Evolutionary conservation across 37 sponge, comb jelly and placozoan species (phyloP).

Genomic region (Aplysina aerophoba): DNA sequence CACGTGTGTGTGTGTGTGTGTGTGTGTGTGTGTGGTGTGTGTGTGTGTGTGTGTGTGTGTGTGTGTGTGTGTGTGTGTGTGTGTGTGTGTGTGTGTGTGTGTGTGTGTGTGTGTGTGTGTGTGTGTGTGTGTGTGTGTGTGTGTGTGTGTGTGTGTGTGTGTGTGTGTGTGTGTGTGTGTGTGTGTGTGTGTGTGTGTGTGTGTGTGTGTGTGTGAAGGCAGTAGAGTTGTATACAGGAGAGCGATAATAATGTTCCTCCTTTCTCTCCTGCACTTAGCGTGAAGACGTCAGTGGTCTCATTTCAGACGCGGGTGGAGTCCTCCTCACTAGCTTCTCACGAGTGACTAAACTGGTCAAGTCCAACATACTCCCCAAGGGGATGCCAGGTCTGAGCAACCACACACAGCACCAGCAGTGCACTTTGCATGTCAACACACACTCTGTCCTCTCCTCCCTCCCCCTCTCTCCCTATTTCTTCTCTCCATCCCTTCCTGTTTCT

Average conservation of each 20-base stretch:
- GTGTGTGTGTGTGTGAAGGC: no score
- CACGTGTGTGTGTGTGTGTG: background rate
- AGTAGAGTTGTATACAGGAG: no score
- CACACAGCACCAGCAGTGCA: no score
- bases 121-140: no score
- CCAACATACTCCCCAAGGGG: slow-evolving; percentile 18
- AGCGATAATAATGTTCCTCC: no score
- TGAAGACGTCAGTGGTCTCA: background rate
- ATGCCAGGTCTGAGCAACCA: slow-evolving; percentile 1
- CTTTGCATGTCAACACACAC: background rate
- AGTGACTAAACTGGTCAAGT: slow-evolving; percentile 27
- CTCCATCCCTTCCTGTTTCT: slow-evolving; percentile 1
- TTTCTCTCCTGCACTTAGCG: background rate
- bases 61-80: background rate
- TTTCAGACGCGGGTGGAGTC: background rate
- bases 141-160: no score
- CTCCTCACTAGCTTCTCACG: background rate
- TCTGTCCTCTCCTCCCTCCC: background rate
- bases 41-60: background rate
- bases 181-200: no score
- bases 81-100: no score
- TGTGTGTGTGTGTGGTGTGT: background rate
- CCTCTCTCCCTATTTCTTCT: background rate
- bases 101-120: no score
- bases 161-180: no score